Conservation (phyloP, 2,113 vertebrate species). For the Rhadina sibilatrix region DNA sequence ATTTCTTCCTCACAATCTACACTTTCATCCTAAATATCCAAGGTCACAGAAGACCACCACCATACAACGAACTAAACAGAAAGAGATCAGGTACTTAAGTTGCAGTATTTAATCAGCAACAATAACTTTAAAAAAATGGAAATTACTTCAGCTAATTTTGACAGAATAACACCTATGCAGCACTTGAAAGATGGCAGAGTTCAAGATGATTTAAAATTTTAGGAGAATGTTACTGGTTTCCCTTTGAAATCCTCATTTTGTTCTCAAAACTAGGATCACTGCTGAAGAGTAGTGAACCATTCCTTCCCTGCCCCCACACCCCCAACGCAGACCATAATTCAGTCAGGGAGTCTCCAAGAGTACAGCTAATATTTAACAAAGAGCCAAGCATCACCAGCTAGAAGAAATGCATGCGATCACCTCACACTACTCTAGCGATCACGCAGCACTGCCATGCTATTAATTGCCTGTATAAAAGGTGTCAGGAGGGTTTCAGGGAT, state of each 20-base stretch:
- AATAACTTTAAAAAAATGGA: neutral
- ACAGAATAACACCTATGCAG: neutral
- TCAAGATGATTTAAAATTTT: neutral
- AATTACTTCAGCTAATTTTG: neutral
- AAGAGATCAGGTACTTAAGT: neutral
- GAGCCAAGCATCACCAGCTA: slow-evolving; percentile 8
- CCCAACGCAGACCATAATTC: neutral
- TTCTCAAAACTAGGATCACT: neutral
- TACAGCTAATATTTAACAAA: slow-evolving; percentile 62
- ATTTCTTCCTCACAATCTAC: neutral
- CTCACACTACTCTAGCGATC: neutral
- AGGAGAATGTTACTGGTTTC: neutral
- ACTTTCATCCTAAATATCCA: neutral
- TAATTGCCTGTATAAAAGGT: neutral
- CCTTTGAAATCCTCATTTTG: neutral
- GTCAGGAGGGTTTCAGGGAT: neutral
- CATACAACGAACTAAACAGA: neutral
- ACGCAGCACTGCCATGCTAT: neutral
- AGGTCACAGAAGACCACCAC: neutral
- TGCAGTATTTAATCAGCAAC: neutral
- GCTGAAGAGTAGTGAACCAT: neutral
- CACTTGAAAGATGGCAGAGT: neutral
- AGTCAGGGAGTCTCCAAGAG: neutral
- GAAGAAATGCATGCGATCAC: neutral
- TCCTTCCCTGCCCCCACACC: neutral